These are phyloP conservation scores for Poecilia velifera DNA, from an alignment of 2,797 vertebrate species.

Conservation along the genomic window DNA sequence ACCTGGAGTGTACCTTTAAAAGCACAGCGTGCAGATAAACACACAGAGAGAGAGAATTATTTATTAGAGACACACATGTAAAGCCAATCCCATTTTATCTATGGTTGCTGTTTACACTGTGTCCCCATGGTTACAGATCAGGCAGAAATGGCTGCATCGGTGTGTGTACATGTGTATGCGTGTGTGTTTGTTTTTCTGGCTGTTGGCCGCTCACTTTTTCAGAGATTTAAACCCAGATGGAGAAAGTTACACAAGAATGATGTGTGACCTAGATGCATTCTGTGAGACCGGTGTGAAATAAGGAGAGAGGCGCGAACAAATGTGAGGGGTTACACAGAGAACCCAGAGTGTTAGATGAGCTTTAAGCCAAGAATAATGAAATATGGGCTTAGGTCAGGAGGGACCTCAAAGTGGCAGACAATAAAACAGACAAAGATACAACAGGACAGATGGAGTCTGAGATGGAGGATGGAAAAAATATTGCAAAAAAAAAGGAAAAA, in stretches of 20 bases:
- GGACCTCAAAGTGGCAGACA: slow-evolving; percentile 46
- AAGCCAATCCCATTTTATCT: slow-evolving; percentile 46
- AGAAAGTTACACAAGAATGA: slow-evolving; percentile 61
- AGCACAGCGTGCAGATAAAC: slow-evolving; percentile 22
- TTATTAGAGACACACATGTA: slow-evolving; percentile 55
- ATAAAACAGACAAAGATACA: slow-evolving; percentile 37
- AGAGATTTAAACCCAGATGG: slow-evolving; percentile 64
- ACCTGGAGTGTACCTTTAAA: slow-evolving; percentile 30
- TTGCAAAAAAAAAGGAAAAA: slow-evolving; percentile 22
- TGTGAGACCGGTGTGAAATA: slow-evolving; percentile 50
- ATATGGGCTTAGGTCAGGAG: slow-evolving; percentile 50
- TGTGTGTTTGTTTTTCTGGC: slow-evolving; percentile 42
- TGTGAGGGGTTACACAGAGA: slow-evolving; percentile 14
- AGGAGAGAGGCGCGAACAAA: slow-evolving; percentile 31
- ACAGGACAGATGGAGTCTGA: slow-evolving; percentile 51
- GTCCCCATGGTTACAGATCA: slow-evolving; percentile 61
- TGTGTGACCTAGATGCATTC: slow-evolving; percentile 69
- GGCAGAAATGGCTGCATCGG: slow-evolving; percentile 34
- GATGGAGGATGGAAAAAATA: slow-evolving; percentile 46
- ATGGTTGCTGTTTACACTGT: slow-evolving; percentile 70
- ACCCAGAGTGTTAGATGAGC: slow-evolving; percentile 20
- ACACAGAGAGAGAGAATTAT: slow-evolving; percentile 50
- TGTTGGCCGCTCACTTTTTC: slow-evolving; percentile 49
- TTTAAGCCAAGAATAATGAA: slow-evolving; percentile 56
- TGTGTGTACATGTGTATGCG: background rate